Evolutionary conservation across 2,113 vertebrate species (phyloP), one percentile per base, ranked within the genome.

Genomic region (Leucopsar rothschildi): DNA sequence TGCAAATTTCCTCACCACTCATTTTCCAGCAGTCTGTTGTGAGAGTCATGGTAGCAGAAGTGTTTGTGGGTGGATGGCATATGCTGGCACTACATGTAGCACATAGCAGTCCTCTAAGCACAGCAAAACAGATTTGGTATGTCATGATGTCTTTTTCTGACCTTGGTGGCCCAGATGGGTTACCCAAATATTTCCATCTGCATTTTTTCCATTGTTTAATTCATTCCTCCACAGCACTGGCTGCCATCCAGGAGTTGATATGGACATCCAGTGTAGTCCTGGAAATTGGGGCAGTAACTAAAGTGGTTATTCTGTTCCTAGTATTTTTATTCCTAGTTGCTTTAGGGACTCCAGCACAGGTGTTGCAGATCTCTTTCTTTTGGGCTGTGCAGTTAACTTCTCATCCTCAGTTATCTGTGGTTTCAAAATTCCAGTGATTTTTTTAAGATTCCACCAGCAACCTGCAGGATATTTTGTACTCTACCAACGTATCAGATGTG

Each of bases 151-250:
- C 40, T 92, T 86, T 92, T 89, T 95, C 44, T 92, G 76, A 91
- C 87, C 86, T 69, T 72, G 16, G 27, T 91, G 71, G 40, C 55
- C 71, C 76, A 90, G 49, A 92, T 76, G 80, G 52, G 33, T 71
- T 91, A 79, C 61, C 39, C 44, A 92, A 91, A 92, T 92, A 95
- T 83, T 91, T 88, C 86, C 53, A 86, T 83, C 59, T 91, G 57
- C 7, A 0, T 42, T 59, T 92, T 88, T 91, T 47, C 66, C 27
- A 68, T 79, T 68, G 76, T 92, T 88, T 90, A 45, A 76, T 52
- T 69, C 33, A 80, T 55, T 45, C 18, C 33, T 33, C 71, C 33
- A 27, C 29, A 86, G 29, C 31, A 37, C 5, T 80, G 66, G 14
- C 80, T 86, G 44, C 35, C 20, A 50, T 45, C 17, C 64, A 47